Evolutionary conservation across 2,113 vertebrate species (phyloP).

Genomic region (Astur gentilis): DNA sequence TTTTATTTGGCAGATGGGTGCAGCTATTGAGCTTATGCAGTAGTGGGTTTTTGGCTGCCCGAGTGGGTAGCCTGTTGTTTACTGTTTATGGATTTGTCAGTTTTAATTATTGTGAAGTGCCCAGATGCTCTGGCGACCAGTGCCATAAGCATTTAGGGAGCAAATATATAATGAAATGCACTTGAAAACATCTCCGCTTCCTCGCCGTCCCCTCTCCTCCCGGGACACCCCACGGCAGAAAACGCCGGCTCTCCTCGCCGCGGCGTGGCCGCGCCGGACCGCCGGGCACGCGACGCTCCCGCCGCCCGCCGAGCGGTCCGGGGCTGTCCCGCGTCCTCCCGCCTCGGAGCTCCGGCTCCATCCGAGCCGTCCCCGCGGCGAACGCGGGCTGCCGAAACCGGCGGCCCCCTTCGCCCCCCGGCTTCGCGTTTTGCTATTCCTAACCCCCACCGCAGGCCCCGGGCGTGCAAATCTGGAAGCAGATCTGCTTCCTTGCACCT

Average conservation of each 20-base stretch:
- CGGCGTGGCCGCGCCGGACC: rapidly evolving
- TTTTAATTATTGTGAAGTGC: slow-evolving; percentile 72
- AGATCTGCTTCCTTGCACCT: slow-evolving; percentile 50
- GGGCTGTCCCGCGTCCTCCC: background rate
- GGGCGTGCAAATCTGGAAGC: slow-evolving; percentile 3
- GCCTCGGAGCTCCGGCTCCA: background rate
- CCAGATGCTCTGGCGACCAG: slow-evolving; percentile 66
- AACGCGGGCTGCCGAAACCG: background rate
- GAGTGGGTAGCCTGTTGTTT: slow-evolving; percentile 69
- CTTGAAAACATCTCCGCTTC: slow-evolving; percentile 2
- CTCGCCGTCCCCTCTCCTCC: background rate
- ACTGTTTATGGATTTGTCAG: slow-evolving; percentile 69
- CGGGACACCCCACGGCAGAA: rapidly evolving
- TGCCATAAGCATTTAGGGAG: slow-evolving; percentile 54
- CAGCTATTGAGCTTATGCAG: slow-evolving; percentile 62
- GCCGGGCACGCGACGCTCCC: background rate
- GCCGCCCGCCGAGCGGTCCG: rapidly evolving
- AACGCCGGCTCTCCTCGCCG: background rate
- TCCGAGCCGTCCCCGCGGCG: background rate
- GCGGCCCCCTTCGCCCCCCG: background rate
- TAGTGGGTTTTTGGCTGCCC: slow-evolving; percentile 66
- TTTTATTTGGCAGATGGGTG: slow-evolving; percentile 67
- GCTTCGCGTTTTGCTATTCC: background rate
- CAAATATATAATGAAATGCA: slow-evolving; percentile 40
- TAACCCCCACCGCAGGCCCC: background rate